Base-by-base conservation (phyloP, 2,888 invertebrate genomes). In the Tipula lateralis region DNA sequence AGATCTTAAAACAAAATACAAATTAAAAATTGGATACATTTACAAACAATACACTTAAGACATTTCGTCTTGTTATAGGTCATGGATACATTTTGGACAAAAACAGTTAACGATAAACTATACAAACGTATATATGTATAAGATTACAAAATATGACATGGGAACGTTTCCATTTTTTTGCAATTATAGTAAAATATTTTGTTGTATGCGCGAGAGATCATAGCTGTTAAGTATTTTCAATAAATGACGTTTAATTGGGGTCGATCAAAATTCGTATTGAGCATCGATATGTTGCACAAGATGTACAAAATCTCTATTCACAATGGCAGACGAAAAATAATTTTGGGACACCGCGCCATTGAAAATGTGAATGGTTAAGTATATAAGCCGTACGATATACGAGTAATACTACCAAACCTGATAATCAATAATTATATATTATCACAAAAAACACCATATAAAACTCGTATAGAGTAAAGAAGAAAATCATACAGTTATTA, bases 41-140 rank as follows among this genome's bases (percentile, higher is more conserved):
- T 50, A 44, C 16, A 44, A 3, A 19, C 19, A 24, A 19, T 66
- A 66, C 24, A 24, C 24, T 24, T 66, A 66, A 66, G 66, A 66
- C 12, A 66, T 66, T 66, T 66, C 24, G 66, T 66, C 66, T 66
- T 66, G 66, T 66, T 66, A 66, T 66, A 66, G 66, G 66, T 66
- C 66, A 66, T 66, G 66, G 19, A 66, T 66, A 66, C 1, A 66
- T 24, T 66, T 66, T 66, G 66, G 66, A 66, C 24, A 24, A 24
- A 66, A 66, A 66, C 13, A 24, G 7, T 66, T 24, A 16, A 16
- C 24, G 66, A 66, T 66, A 66, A 66, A 66, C 1, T 66, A 66
- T 66, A 44, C n/a, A 44, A 16, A 16, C 5, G 12, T 16, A n/a
- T 3, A n/a, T 3, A 66, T 0, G 6, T 6, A 50, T 7, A 66